Base-by-base conservation (phyloP, 1,140 invertebrate genomes). In the Lasaia peninsularis region DNA sequence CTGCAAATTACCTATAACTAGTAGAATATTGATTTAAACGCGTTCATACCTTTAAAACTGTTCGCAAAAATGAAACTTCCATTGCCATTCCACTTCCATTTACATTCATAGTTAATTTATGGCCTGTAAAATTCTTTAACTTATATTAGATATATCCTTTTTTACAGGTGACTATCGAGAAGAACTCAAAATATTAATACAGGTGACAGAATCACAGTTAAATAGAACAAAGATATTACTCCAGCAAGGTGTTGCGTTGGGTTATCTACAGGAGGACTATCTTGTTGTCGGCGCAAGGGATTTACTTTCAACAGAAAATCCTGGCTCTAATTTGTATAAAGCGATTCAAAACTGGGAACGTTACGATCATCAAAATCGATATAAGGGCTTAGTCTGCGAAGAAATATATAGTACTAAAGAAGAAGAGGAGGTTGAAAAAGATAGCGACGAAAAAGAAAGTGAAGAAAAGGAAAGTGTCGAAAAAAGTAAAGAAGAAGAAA, bases 91-190 rank as follows among this genome's bases (percentile, higher is more conserved):
- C n/a, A n/a, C n/a, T n/a, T n/a, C n/a, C n/a, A n/a, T n/a, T n/a
- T n/a, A n/a, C n/a, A n/a, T n/a, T n/a, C n/a, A n/a, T n/a, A n/a
- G n/a, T n/a, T n/a, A n/a, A n/a, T n/a, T n/a, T n/a, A n/a, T n/a
- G n/a, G n/a, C n/a, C n/a, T n/a, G n/a, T n/a, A n/a, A n/a, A n/a
- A n/a, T n/a, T n/a, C n/a, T n/a, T n/a, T n/a, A n/a, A n/a, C n/a
- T n/a, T n/a, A n/a, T n/a, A n/a, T n/a, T n/a, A n/a, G n/a, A n/a
- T n/a, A n/a, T n/a, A n/a, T 28, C 5, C 8, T 28, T 28, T 28
- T 28, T 28, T 1, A 28, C n/a, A 52, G 50, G 50, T 28, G 50
- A 52, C 50, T 52, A 52, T 52, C 50, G 50, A 6, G 50, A 32
- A 28, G 50, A 52, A 33, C 12, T 31, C 8, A 1, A 7, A 7